phyloP scores from a whole-genome alignment of 2,797 vertebrate species.

The Macrochelys suwanniensis region DNA sequence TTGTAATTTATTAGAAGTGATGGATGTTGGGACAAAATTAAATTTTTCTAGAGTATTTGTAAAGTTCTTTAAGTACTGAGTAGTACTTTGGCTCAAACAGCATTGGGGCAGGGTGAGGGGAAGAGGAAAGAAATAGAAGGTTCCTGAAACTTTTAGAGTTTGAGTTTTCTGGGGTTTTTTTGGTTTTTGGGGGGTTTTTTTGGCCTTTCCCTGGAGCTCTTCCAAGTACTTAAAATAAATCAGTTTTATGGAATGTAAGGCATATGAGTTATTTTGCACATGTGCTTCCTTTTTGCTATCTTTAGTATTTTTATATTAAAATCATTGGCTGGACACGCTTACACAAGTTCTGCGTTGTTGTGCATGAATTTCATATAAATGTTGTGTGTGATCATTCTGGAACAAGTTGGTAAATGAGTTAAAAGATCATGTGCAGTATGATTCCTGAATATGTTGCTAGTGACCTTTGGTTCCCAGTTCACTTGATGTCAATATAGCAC shows the following conservation, averaged over 20 bases:
- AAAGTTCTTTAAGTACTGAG: constrained; percentile 13
- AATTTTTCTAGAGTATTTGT: not conserved
- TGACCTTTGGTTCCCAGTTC: not conserved
- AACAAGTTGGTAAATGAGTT: not conserved
- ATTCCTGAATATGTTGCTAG: not conserved
- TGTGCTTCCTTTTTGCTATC: not conserved
- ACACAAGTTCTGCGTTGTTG: not conserved
- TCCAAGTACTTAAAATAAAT: constrained; percentile 62
- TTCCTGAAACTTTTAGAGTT: constrained; percentile 45
- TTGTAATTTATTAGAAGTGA: not conserved
- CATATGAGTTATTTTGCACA: not conserved
- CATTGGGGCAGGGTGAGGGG: not conserved
- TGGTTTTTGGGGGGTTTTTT: too few relatives aligned
- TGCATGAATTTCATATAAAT: rapidly evolving
- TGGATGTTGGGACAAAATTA: not conserved
- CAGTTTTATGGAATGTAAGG: not conserved
- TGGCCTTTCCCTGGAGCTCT: constrained; percentile 40
- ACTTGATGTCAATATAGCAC: not conserved
- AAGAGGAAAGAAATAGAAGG: not conserved
- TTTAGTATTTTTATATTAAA: not conserved
- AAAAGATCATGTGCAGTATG: not conserved
- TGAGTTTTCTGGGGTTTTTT: constrained; percentile 30
- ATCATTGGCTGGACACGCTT: not conserved
- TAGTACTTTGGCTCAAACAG: constrained; percentile 4
- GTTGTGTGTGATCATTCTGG: not conserved